Base-by-base conservation (phyloP, 2,888 invertebrate genomes). In the Pollenia labialis region DNA sequence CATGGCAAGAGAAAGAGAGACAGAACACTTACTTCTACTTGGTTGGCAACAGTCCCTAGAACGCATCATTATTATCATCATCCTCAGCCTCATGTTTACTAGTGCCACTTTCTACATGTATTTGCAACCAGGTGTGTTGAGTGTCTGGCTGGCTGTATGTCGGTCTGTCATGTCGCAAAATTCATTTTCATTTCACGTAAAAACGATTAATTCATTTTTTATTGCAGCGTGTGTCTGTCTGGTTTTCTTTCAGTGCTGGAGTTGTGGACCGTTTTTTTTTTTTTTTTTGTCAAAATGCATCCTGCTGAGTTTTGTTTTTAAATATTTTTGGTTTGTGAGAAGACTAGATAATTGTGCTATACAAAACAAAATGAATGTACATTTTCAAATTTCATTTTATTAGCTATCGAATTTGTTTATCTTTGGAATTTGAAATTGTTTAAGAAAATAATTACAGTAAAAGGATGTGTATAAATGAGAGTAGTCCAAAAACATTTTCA, bases 191-290 rank as follows among this genome's bases (percentile, higher is more conserved):
- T 48, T 66, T 50, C 81, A 74, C 50, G 48, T 74, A 74, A 40
- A 64, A 68, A 58, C 81, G 23, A 58, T 81, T 81, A 50, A 74
- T 74, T 66, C 23, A 40, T n/a, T 66, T 74, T 74, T 58, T 81
- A 81, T 81, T 74, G 42, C 54, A 18, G 32, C n/a, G 46, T 72
- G 50, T 48, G 48, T 50, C 50, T 75, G 42, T 75, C 12, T 62
- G 1, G 11, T 18, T 75, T 18, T 60, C 42, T 66, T 64, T 56
- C 4, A 16, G 23, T 7, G n/a, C 50, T 16, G 14, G 62, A 62
- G 14, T 62, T 75, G 42, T 16, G 40, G 40, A 50, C 50, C 56
- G 32, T 66, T 77, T 77, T 54, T 69, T 9, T 77, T 77, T 54
- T 69, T 9, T 42, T 60, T 69, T 62, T 76, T 42, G 42, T 50